phyloP scores from a whole-genome alignment of 2,113 vertebrate species.

The Gasterosteus nipponicus region DNA sequence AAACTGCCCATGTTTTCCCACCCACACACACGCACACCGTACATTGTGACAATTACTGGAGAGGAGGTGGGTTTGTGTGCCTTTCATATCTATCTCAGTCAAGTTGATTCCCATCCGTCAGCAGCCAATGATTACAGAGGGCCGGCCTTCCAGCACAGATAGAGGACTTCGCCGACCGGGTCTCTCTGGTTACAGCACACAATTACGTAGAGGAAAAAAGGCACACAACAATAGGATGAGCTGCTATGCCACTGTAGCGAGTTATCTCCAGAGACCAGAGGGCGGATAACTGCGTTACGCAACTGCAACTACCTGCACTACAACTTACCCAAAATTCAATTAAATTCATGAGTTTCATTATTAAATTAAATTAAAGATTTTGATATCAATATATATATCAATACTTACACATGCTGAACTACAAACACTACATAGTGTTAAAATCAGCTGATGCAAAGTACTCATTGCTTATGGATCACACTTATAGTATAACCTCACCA shows the following conservation, averaged over 20 bases:
- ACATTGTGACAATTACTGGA: slow-evolving; percentile 32
- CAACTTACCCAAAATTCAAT: not conserved
- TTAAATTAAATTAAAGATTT: not conserved
- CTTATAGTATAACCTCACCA: not conserved
- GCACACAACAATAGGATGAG: slow-evolving; percentile 22
- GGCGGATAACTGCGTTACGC: not conserved
- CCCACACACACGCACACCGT: slow-evolving; percentile 7
- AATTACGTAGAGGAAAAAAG: slow-evolving; percentile 51
- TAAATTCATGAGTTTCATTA: not conserved
- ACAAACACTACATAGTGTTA: not conserved
- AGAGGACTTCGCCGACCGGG: slow-evolving; percentile 26
- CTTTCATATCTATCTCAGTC: slow-evolving; percentile 41
- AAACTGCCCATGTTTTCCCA: not conserved
- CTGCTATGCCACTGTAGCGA: not conserved
- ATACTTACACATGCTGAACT: not conserved
- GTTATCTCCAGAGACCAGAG: slow-evolving; percentile 31
- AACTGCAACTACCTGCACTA: not conserved
- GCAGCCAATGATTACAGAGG: slow-evolving; percentile 54
- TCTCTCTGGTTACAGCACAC: slow-evolving; percentile 51
- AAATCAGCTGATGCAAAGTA: not conserved
- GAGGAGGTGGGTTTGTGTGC: not conserved
- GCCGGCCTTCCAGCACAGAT: slow-evolving; percentile 55
- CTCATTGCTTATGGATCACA: not conserved
- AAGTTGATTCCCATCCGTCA: slow-evolving; percentile 55
- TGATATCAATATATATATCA: not conserved